phyloP scores from a whole-genome alignment of 2,888 invertebrate species.

The Leptopterna dolabrata region DNA sequence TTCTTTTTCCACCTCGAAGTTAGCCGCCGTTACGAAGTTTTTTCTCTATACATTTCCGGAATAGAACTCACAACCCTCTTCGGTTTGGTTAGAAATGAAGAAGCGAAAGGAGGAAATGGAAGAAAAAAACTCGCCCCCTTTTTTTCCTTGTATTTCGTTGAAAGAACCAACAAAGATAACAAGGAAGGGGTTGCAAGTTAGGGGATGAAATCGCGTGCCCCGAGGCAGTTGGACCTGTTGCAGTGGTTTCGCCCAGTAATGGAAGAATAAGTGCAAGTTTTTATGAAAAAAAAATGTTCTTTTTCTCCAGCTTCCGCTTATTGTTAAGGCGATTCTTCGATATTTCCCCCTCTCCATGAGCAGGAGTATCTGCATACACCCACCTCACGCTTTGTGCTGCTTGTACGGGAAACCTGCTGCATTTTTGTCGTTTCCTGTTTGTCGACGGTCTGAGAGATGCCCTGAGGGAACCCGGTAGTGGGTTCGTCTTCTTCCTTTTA shows the following conservation, averaged over 20 bases:
- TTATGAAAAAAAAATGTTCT: neutral
- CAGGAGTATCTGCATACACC: neutral
- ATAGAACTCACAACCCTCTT: neutral
- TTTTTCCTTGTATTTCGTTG: neutral
- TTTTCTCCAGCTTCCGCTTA: neutral
- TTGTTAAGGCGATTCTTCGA: neutral
- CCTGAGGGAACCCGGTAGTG: neutral
- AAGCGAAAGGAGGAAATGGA: neutral
- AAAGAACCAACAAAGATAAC: constrained; percentile 4
- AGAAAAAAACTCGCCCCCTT: neutral
- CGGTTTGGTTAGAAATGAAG: neutral
- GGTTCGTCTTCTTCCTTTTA: neutral
- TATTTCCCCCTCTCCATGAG: neutral
- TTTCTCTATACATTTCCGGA: neutral
- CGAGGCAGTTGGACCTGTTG: constrained; percentile 3
- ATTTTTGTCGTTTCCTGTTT: neutral
- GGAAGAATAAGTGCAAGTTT: neutral
- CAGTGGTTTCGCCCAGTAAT: neutral
- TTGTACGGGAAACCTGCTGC: neutral
- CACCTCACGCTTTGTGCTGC: neutral
- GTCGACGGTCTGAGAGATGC: neutral
- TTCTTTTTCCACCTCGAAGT: neutral
- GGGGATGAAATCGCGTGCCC: constrained; percentile 29
- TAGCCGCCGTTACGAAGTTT: neutral
- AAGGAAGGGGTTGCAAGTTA: neutral